Conservation (phyloP, 2,113 vertebrate genomes). For the sheep (Ovis aries) region ARS-UI_Ramb_v3.0 NC_056057.1:25279501-25280000, state of each 20-base stretch:
- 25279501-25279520: background rate
- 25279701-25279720: background rate
- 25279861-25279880: background rate
- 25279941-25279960: background rate
- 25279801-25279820: background rate
- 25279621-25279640: background rate
- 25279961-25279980: background rate
- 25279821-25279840: background rate
- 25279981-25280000: background rate
- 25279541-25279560: background rate
- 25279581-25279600: background rate
- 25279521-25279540: background rate
- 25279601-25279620: background rate
- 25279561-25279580: background rate
- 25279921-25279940: background rate
- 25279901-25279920: background rate
- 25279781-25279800: background rate
- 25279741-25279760: background rate
- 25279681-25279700: background rate
- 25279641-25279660: constrained; percentile 22
- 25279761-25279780: background rate
- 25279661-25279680: constrained; percentile 9
- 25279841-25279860: constrained; percentile 11
- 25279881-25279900: background rate
- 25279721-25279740: background rate